These are phyloP conservation scores for Drosophila chauvacae DNA, from an alignment of 1,140 invertebrate species.

Conservation along the genomic window DNA sequence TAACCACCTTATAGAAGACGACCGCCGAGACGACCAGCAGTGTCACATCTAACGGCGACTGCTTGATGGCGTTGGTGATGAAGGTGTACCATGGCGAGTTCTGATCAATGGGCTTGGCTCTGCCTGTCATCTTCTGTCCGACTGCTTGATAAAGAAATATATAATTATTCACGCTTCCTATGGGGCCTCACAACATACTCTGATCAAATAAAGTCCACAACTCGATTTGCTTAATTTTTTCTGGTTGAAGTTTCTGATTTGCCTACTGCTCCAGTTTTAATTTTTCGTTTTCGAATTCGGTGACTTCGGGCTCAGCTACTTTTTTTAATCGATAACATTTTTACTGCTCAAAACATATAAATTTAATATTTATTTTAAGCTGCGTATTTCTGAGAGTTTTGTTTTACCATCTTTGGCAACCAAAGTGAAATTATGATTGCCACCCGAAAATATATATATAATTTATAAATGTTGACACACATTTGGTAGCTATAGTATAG, in stretches of 20 bases:
- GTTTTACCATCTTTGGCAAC: no score
- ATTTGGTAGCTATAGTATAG: no score
- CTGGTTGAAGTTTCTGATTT: neutral
- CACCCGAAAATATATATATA: no score
- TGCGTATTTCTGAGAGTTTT: no score
- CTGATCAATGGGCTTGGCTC: slow-evolving; percentile 1
- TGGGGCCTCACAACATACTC: neutral
- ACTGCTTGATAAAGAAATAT: neutral
- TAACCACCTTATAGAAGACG: slow-evolving; percentile 56
- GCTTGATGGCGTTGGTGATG: slow-evolving; percentile 36
- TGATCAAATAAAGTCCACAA: neutral
- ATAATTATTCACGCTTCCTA: slow-evolving; percentile 7
- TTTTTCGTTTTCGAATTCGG: no score
- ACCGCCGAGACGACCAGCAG: slow-evolving; percentile 51
- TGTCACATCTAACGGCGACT: slow-evolving; percentile 38
- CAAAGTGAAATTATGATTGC: no score
- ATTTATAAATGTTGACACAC: no score
- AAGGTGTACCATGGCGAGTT: slow-evolving; percentile 31
- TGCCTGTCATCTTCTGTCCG: slow-evolving; percentile 2
- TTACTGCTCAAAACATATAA: no score
- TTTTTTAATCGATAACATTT: no score
- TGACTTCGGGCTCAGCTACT: no score
- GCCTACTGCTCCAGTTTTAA: neutral
- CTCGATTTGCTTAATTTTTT: neutral
- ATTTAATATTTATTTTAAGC: no score